A percentile compares a stretch with the other conserved stretches of the same genome.
Conservation (phyloP, 1,140 invertebrate genomes). For the Papilio aristodemus region DNA sequence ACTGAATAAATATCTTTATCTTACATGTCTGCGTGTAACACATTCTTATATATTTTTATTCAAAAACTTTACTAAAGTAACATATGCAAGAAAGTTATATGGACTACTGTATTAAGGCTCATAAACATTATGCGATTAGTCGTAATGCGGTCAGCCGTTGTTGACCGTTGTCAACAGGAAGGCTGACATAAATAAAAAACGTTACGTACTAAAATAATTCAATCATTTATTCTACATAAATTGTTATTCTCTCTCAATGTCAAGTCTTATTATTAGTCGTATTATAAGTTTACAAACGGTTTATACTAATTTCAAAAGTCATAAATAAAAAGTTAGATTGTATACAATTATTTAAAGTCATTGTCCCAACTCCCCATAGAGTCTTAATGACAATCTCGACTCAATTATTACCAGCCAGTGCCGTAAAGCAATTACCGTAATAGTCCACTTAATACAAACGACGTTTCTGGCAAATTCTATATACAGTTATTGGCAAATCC, state of each 20-base stretch:
- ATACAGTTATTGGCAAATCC: slow-evolving; percentile 60
- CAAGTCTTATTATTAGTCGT: neutral
- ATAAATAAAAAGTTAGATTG: slow-evolving; percentile 40
- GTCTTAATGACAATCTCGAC: slow-evolving; percentile 59
- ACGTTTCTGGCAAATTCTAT: slow-evolving; percentile 63
- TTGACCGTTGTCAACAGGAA: no score
- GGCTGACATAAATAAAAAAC: no score
- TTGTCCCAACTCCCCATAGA: slow-evolving; percentile 51
- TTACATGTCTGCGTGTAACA: slow-evolving; percentile 50
- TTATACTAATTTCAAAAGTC: slow-evolving; percentile 14
- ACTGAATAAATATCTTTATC: slow-evolving; percentile 70
- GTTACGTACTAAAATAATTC: no score
- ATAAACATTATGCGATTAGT: no score
- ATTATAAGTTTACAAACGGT: neutral
- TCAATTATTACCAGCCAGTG: slow-evolving; percentile 63
- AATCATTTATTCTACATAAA: no score
- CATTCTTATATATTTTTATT: slow-evolving; percentile 51
- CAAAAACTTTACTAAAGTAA: neutral
- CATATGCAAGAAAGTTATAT: neutral
- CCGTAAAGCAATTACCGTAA: slow-evolving; percentile 71
- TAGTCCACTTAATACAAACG: slow-evolving; percentile 68
- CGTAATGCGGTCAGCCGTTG: no score
- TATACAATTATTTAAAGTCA: slow-evolving; percentile 55
- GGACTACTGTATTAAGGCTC: neutral
- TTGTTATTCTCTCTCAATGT: neutral